Base-by-base conservation (phyloP, 2,797 vertebrate genomes). In the Coracias cyanogaster region DNA sequence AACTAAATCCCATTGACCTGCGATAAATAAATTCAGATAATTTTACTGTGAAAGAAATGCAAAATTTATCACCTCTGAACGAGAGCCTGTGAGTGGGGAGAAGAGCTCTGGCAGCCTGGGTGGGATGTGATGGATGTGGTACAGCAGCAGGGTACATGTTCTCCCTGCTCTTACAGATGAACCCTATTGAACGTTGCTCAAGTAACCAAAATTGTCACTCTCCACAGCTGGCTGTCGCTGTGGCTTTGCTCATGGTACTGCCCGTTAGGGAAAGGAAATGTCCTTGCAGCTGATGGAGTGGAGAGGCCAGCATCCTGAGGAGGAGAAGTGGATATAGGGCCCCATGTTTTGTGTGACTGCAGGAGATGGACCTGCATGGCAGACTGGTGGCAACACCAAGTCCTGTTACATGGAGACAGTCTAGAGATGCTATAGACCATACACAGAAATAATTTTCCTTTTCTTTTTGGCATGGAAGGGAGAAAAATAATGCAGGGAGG, bases 61-160 rank as follows among this genome's bases (percentile, higher is more conserved):
- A 2, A 28, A 89, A 31, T 15, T 28, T 28, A 9, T 35, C 39
- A 13, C 15, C 21, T 25, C 41, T 19, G 29, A 66, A 10, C 4
- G 8, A 21, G 22, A 12, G 15, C 16, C 22, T 49, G 28, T 35
- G 25, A 5, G 14, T 20, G 7, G 15, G 29, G 21, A 54, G 33
- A 41, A 13, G 15, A 66, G 26, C 49, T 61, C 16, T 46, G 31
- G 15, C 25, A 79, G 67, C 33, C n/a, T n/a, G 49, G 12, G 5
- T 74, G 61, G 22, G 55, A 35, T 46, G 45, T 9, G 52, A 17
- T 25, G 17, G 37, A 17, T 37, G 8, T 35, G 33, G 5, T 26
- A 0, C 4, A 6, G 26, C 6, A 10, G 17, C 10, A 4, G 25
- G 24, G 7, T n/a, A 7, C 10, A 1, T 8, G 18, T 8, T 49